Evolutionary conservation across 2,797 vertebrate species (phyloP), one percentile per base, ranked within the genome.

Genomic region (Pangasius larnaudii): DNA sequence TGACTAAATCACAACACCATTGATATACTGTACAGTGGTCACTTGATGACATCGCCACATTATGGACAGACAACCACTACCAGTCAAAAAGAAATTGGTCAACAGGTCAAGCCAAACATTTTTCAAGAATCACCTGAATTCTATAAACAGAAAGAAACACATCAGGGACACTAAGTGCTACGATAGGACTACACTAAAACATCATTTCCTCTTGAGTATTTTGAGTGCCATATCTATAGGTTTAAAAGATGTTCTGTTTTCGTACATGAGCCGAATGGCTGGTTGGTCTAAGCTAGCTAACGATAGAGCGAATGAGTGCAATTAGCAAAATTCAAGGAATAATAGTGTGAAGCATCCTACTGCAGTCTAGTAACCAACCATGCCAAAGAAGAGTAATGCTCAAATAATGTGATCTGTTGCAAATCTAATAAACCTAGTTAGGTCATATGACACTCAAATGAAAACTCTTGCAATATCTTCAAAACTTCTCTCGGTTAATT

Each of bases 341-440:
- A 93, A 93, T 86, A 89, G 88, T 79, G 88, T 91, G 87, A 94
- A 92, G 86, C 91, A 92, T 91, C 92, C 92, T 94, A 93, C 93
- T 93, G 94, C 93, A 94, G 92, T 94, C 93, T 91, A 90, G 93
- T 89, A 94, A 93, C 92, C 94, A 94, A 93, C 92, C 95, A 95
- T 96, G 95, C 95, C 90, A 94, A 93, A 89, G 91, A 94, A 92
- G 92, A 91, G 91, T 51, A 69, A 92, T 80, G 92, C 92, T 90
- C 91, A 91, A 92, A 39, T 91, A 89, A 89, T 90, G 88, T 88
- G 77, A 94, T 91, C 93, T 93, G 93, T 93, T 92, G 90, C 86
- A 89, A 87, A 93, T 89, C 88, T 88, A 89, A 89, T 89, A 86
- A 92, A 91, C 86, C 92, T 90, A 79, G 39, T 84, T 85, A 86